Conservation (phyloP, 2,888 invertebrate species). For the Cheilosia grossa region DNA sequence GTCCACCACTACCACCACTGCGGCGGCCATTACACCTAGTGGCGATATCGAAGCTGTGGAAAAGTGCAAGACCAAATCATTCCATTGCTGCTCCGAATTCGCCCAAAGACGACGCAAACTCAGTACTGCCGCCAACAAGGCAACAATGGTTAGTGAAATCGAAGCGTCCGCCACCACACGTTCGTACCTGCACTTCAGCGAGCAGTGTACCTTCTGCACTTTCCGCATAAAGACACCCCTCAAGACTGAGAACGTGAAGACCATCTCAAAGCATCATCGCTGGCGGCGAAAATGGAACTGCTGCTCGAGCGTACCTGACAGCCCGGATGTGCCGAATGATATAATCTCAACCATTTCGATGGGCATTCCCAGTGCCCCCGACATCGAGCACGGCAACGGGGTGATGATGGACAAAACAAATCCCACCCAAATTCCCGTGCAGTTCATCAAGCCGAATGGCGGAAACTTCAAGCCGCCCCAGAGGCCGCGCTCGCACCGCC, state of each 20-base stretch:
- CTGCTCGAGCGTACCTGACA: constrained; percentile 85
- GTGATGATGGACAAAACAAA: constrained; percentile 77
- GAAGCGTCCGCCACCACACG: constrained; percentile 76
- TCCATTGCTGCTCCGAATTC: constrained; percentile 83
- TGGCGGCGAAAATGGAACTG: constrained; percentile 86
- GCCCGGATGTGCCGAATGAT: constrained; percentile 85
- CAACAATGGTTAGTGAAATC: constrained; percentile 78
- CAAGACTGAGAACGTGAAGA: constrained; percentile 78
- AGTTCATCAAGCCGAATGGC: constrained; percentile 76
- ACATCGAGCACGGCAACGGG: constrained; percentile 65
- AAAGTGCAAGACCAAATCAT: constrained; percentile 78
- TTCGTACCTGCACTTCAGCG: constrained; percentile 81
- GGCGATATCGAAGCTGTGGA: constrained; percentile 62
- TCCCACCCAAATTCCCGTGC: constrained; percentile 78
- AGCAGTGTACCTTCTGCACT: constrained; percentile 83
- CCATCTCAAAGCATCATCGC: constrained; percentile 83
- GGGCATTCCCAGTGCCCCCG: constrained; percentile 73
- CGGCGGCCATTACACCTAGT: constrained; percentile 77
- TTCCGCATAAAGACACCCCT: constrained; percentile 81
- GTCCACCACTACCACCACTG: constrained; percentile 71
- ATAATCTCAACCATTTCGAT: constrained; percentile 81
- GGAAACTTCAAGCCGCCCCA: constrained; percentile 75
- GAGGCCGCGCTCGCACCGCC: constrained; percentile 75
- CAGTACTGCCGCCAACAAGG: constrained; percentile 79
- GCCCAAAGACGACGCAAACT: constrained; percentile 79